Conservation (phyloP, 2,113 vertebrate species). For the Haemorhous mexicanus region DNA sequence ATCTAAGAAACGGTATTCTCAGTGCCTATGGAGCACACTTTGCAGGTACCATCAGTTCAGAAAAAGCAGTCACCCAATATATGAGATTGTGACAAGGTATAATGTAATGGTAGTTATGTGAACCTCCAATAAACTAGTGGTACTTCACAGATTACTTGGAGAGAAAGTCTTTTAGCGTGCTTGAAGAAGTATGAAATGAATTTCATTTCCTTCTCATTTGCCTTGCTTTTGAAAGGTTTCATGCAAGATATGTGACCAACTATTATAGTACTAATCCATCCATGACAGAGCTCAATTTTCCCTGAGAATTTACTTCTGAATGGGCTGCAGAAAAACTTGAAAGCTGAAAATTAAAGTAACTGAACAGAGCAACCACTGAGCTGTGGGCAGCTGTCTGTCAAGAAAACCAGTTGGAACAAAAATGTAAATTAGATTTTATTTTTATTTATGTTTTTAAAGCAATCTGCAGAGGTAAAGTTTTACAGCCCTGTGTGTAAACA, state of each 20-base stretch:
- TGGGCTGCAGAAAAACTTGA: conserved; percentile 82
- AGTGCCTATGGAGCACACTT: conserved; percentile 61
- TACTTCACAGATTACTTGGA: conserved; percentile 85
- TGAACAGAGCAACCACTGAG: conserved; percentile 78
- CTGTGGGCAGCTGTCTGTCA: conserved; percentile 81
- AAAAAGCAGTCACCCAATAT: conserved; percentile 82
- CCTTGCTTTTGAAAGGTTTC: conserved; percentile 94
- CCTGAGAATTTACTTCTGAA: conserved; percentile 92
- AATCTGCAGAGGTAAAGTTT: conserved; percentile 68
- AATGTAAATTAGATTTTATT: conserved; percentile 80
- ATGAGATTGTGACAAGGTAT: conserved; percentile 85
- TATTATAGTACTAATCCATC: conserved; percentile 99
- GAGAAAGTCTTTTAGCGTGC: conserved; percentile 89
- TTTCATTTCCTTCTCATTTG: conserved; percentile 95
- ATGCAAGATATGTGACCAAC: conserved; percentile 95
- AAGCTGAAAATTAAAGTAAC: conserved; percentile 87
- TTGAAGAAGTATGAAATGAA: conserved; percentile 99
- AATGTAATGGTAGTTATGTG: conserved; percentile 84
- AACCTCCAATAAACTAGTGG: conserved; percentile 84
- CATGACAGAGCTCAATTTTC: conserved; percentile 99
- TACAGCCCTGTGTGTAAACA: conserved; percentile 70
- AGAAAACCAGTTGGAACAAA: conserved; percentile 76
- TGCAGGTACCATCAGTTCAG: conserved; percentile 73
- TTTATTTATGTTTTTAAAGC: conserved; percentile 73
- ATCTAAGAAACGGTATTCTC: conserved; percentile 64